Evolutionary conservation across 2,888 invertebrate species (phyloP).

Genomic region (Polymixis lichenea): DNA sequence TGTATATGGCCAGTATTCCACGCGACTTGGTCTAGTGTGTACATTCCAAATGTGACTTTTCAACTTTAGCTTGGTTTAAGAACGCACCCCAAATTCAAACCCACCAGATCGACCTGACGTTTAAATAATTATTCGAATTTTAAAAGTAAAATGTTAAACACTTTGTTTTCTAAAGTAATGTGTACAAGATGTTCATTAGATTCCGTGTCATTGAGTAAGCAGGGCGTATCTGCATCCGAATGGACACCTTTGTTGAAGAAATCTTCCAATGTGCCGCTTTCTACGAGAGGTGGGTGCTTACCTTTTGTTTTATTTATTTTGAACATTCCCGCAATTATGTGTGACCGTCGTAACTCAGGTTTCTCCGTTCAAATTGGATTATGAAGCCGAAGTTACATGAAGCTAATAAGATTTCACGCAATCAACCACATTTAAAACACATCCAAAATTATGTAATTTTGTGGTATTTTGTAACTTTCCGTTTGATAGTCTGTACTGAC

Average conservation of each 20-base stretch:
- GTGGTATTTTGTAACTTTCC: constrained; percentile 15
- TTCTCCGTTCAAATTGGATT: constrained; percentile 50
- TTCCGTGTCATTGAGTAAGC: constrained; percentile 71
- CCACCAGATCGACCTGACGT: background rate
- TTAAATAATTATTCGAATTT: constrained; percentile 12
- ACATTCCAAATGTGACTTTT: constrained; percentile 34
- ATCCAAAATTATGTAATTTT: constrained; percentile 23
- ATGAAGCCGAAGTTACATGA: constrained; percentile 28
- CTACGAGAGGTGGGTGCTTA: constrained; percentile 58
- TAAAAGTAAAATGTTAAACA: constrained; percentile 62
- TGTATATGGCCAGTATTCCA: constrained; percentile 55
- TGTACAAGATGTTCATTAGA: constrained; percentile 67
- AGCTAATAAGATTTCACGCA: constrained; percentile 20
- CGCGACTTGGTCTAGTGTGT: constrained; percentile 46
- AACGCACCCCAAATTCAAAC: constrained; percentile 2
- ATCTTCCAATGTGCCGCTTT: constrained; percentile 65
- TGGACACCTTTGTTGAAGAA: constrained; percentile 79
- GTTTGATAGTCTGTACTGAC: background rate
- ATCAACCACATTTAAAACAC: constrained; percentile 23
- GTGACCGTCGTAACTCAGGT: constrained; percentile 34
- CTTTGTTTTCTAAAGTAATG: constrained; percentile 74
- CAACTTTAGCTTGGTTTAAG: background rate
- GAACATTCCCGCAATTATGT: constrained; percentile 59
- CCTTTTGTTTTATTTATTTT: constrained; percentile 65
- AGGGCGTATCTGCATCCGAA: constrained; percentile 74